Conservation (phyloP, 1,140 invertebrate genomes). For the Patella vulgata region DNA sequence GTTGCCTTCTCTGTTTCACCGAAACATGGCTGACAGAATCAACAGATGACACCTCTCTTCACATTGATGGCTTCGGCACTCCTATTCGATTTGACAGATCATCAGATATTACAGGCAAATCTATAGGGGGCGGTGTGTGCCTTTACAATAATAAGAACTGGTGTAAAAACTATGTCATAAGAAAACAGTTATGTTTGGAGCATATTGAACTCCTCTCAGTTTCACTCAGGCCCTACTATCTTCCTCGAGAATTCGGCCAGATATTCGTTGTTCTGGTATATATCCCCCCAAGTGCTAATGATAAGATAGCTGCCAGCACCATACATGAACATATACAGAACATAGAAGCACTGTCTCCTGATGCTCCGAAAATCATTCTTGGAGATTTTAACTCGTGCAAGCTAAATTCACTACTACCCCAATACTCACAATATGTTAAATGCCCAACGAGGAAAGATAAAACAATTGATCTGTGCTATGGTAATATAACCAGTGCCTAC, state of each 20-base stretch:
- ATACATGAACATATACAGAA: background rate
- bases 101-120: slow-evolving; percentile 1
- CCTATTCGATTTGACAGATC: background rate
- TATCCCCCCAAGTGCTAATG: slow-evolving; percentile 5
- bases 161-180: background rate
- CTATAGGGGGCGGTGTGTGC: slow-evolving; percentile 5
- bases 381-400: too few relatives aligned
- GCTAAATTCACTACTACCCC: slow-evolving; percentile 1
- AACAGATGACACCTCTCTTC: background rate
- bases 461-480: slow-evolving; percentile 14
- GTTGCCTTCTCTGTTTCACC: background rate
- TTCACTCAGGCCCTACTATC: background rate
- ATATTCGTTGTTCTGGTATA: slow-evolving; percentile 8
- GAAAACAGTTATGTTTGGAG: background rate
- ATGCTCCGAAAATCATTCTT: too few relatives aligned
- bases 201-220: slow-evolving; percentile 5
- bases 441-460: too few relatives aligned
- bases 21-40: slow-evolving; percentile 10
- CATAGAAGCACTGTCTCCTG: background rate
- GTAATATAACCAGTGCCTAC: slow-evolving; percentile 12
- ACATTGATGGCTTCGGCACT: background rate
- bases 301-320: background rate
- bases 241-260: slow-evolving; percentile 3
- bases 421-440: slow-evolving; percentile 9
- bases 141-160: background rate